Evolutionary conservation across 2,888 invertebrate species (phyloP), one percentile per base, ranked within the genome.

Genomic region (Andrena bicolor): DNA sequence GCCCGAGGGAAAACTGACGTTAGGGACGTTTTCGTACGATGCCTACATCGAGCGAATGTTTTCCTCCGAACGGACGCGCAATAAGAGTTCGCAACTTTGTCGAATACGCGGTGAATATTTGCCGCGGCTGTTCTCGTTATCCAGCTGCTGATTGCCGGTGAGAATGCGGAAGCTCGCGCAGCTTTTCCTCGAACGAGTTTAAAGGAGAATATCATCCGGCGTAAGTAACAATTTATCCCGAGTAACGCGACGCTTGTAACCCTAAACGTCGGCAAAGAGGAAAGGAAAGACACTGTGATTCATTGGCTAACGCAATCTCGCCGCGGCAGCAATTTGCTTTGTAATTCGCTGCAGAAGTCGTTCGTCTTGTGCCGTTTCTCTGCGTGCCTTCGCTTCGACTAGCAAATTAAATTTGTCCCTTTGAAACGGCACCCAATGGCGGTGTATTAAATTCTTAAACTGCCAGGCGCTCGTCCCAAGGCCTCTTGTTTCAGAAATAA

Each of bases 361-460:
- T 13, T 48, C 16, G 26, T 63, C 26, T 41, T 13, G 23, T 23
- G n/a, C 7, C 53, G 23, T 20, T 35, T 3, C 23, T 30, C 26
- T 2, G 35, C 51, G 10, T 1, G 10, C 23, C 56, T 26, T 56
- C 8, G 56, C 20, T 8, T 6, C 26, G 13, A 7, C 10, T n/a
- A 5, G 41, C 32, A 70, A 79, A 79, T 79, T 77, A 49, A 49
- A 79, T 79, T 79, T 69, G 58, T 28, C 35, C 7, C 77, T 77
- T 79, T 64, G 69, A 76, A 76, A 26, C 41, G 23, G 0, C 35
- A 23, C 2, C 63, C 20, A 13, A 13, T 5, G 13, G 8, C 4
- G 7, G 16, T 60, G 26, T 28, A 72, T 49, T 65, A 10, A 16
- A 72, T 58, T 58, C 72, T 76, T 32, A 10, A 56, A 51, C 56